A percentile compares a stretch with the other conserved stretches of the same genome.
phyloP scores from a whole-genome alignment of 2,113 vertebrate species.

The Pterophyllum scalare region DNA sequence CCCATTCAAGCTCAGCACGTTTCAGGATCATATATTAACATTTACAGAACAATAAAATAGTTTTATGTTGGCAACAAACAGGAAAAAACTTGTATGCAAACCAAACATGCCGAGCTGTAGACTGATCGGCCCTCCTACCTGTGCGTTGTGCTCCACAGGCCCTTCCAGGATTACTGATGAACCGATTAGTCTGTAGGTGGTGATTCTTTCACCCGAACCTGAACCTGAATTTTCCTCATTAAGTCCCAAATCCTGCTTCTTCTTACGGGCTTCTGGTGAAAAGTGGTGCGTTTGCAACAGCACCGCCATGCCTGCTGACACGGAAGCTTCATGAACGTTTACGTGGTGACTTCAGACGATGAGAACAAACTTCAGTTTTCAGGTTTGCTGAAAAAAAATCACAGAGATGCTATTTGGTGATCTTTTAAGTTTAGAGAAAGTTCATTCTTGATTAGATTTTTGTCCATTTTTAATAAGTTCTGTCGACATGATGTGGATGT shows the following conservation, averaged over 20 bases:
- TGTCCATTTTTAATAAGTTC: neutral
- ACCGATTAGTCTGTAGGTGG: neutral
- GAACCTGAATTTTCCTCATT: neutral
- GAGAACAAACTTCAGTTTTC: neutral
- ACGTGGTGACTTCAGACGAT: neutral
- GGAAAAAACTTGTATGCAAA: neutral
- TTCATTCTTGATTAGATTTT: neutral
- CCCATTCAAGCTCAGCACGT: neutral
- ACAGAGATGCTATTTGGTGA: neutral
- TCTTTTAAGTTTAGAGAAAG: neutral
- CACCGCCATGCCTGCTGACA: neutral
- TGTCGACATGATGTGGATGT: neutral
- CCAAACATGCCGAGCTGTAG: neutral
- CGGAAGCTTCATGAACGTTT: neutral
- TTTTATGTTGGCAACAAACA: neutral
- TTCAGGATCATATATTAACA: neutral
- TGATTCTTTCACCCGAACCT: neutral
- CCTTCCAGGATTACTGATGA: neutral
- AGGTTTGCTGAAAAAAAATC: neutral
- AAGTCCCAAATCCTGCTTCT: neutral
- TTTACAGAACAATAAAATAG: neutral
- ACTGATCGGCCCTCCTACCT: neutral
- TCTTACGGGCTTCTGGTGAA: too few species aligned
- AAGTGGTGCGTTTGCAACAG: neutral
- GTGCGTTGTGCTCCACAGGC: neutral